Conservation (phyloP, 2,888 invertebrate genomes). For the Antheraea yamamai region DNA sequence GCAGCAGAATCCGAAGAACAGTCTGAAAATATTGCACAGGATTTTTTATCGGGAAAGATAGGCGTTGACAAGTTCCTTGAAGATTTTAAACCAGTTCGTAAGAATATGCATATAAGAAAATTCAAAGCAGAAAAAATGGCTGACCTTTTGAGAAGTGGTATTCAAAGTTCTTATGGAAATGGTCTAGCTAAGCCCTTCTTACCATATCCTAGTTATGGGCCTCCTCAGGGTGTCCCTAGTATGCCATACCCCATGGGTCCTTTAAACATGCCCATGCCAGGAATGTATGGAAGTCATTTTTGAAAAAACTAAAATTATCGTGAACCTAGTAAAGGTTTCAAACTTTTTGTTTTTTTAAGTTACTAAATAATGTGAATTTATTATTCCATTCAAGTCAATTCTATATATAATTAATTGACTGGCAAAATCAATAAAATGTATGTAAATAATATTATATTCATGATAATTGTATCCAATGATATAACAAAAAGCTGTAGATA, state of each 20-base stretch:
- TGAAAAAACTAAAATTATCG: slow-evolving; percentile 39
- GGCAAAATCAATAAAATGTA: background rate
- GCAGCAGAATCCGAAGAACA: slow-evolving; percentile 96
- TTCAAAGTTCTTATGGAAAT: slow-evolving; percentile 64
- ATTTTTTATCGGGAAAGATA: slow-evolving; percentile 87
- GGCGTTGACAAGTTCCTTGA: slow-evolving; percentile 93
- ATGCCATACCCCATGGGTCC: slow-evolving; percentile 89
- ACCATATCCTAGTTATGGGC: slow-evolving; percentile 69
- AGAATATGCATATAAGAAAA: slow-evolving; percentile 84
- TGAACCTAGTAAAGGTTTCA: slow-evolving; percentile 23
- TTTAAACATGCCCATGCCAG: slow-evolving; percentile 90
- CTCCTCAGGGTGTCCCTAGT: slow-evolving; percentile 80
- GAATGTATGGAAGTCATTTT: slow-evolving; percentile 76
- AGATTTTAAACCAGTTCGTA: slow-evolving; percentile 88
- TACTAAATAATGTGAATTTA: background rate
- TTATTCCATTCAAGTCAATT: slow-evolving; percentile 10
- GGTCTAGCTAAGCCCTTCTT: slow-evolving; percentile 67
- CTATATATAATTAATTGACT: background rate
- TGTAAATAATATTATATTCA: background rate
- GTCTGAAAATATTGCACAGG: slow-evolving; percentile 91
- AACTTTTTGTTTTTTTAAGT: background rate
- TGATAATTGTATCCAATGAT: too few relatives aligned
- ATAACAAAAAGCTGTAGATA: too few relatives aligned
- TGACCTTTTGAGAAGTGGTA: slow-evolving; percentile 83
- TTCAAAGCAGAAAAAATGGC: slow-evolving; percentile 97